Base-by-base conservation (phyloP, 2,113 vertebrate genomes). In the Platanista minor region DNA sequence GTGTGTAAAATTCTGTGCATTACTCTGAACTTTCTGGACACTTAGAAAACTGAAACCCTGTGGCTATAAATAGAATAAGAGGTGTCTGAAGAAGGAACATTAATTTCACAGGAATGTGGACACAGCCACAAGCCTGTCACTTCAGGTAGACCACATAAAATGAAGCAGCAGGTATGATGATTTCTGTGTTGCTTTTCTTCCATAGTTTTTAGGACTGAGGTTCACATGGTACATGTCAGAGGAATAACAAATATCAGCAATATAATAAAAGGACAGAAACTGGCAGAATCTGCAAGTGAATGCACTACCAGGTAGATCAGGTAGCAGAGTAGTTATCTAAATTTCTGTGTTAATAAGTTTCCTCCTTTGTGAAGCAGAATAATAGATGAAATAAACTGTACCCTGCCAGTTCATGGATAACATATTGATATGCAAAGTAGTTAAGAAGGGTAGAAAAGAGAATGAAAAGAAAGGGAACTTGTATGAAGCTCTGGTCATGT, bases 41-140 rank as follows among this genome's bases (percentile, higher is more conserved):
- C 78, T 94, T 91, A 52, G 31, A 91, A 94, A 91, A 89, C 89
- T 81, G 78, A 94, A 98, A 98, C 95, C 97, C 97, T 81, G 87
- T 98, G 5, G 71, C 98, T 99, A 97, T 99, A 99, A 99, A 99
- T 92, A 99, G 97, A 98, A 97, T 98, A 99, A 99, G 98, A 98
- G 97, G 97, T 98, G 97, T 98, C 98, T 98, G 97, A 98, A 98
- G 98, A 98, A 98, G 98, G 59, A 95, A 92, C 96, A 98, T 98
- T 99, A 98, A 99, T 99, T 99, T 98, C 98, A 98, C 67, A 98
- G 98, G 98, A 98, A 98, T 98, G 98, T 97, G 98, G 98, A 98
- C 92, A 95, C 98, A 98, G 97, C 93, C 97, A 96, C 23, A 94
- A 95, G 91, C 96, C 67, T 97, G 98, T 98, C 98, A 97, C 96